Conservation (phyloP, 2,797 vertebrate genomes). For the Hirundo rustica region DNA sequence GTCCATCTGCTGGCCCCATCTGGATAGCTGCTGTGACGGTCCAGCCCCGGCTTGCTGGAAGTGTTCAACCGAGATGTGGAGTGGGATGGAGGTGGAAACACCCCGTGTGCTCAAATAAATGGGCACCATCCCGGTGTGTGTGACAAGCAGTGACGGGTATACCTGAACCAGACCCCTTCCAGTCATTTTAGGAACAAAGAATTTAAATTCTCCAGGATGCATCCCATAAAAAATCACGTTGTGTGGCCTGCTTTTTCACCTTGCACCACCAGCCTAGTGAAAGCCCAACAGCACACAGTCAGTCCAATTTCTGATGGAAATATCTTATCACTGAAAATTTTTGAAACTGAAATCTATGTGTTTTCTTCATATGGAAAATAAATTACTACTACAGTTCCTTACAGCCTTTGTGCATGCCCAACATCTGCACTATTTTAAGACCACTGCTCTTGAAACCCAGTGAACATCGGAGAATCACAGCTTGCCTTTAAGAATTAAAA, state of each 20-base stretch:
- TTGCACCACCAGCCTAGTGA: neutral
- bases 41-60: neutral
- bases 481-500: neutral
- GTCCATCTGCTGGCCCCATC: neutral
- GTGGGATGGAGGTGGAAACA: neutral
- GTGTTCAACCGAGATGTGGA: neutral
- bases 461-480: neutral
- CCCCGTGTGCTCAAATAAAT: neutral
- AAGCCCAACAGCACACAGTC: neutral
- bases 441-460: neutral
- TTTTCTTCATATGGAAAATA: neutral
- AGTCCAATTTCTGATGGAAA: neutral
- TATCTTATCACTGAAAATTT: neutral
- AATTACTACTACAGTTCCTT: neutral
- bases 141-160: neutral
- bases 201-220: neutral
- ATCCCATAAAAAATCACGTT: neutral
- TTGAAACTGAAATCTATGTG: neutral
- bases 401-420: neutral
- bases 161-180: neutral
- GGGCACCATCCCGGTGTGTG: rapidly evolving
- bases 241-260: neutral
- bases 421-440: neutral
- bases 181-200: neutral
- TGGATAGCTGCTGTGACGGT: neutral